Evolutionary conservation across 2,888 invertebrate genomes (phyloP).

Genomic region (Athetis lepigone): DNA sequence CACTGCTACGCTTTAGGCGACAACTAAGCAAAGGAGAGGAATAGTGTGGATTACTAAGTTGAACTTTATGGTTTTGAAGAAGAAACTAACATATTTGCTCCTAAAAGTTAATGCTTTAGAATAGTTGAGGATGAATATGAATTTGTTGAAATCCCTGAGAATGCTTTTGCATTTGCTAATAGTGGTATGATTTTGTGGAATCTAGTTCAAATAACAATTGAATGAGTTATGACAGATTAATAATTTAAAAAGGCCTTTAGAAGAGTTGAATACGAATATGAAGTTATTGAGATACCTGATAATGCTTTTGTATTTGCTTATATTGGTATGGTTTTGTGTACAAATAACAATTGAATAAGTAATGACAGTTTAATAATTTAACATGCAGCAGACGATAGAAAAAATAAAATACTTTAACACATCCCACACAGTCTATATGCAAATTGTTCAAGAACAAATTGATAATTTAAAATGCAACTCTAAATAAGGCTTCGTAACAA

Average conservation of each 20-base stretch:
- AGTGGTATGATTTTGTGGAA: background rate
- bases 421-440: background rate
- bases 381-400: background rate
- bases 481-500: constrained; percentile 35
- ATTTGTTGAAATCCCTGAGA: background rate
- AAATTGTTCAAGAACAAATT: constrained; percentile 23
- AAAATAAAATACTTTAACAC: background rate
- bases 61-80: background rate
- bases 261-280: background rate
- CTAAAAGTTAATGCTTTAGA: too few relatives aligned
- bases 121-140: background rate
- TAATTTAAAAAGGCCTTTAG: too few relatives aligned
- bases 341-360: too few relatives aligned
- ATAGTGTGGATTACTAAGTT: constrained; percentile 38
- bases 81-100: too few relatives aligned
- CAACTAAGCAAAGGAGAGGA: constrained; percentile 44
- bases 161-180: background rate
- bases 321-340: background rate
- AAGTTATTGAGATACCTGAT: background rate
- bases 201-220: background rate
- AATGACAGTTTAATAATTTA: background rate
- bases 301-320: background rate
- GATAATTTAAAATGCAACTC: constrained; percentile 30
- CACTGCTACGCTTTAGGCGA: constrained; percentile 57
- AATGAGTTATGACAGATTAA: background rate